Evolutionary conservation across 2,888 invertebrate genomes (phyloP), one percentile per base, ranked within the genome.

Genomic region (Drosophila robusta): DNA sequence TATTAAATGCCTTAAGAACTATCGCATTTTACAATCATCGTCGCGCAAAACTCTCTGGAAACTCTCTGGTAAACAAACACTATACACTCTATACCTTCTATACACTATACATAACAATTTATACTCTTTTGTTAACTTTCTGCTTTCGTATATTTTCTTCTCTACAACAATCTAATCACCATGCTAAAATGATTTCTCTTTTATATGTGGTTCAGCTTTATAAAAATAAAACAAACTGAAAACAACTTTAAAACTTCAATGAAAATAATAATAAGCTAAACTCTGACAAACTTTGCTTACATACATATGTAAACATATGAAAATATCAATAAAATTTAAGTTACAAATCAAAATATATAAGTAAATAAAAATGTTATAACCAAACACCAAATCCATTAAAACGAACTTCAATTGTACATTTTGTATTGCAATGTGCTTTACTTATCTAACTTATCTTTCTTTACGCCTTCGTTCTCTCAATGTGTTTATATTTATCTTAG

Each of bases 141-240:
- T 51, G 63, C 52, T 69, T 68, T 70, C 67, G 61, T 56, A 61
- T 79, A 49, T 58, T 67, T 72, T 78, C 65, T 70, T 66, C 75
- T 62, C 54, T 68, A 41, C 46, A 62, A 73, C 57, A 76, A 62
- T 77, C 68, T 71, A 78, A 90, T 91, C 92, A 91, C 92, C 92
- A 92, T 89, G 83, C 91, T 92, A 90, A 92, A 92, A 92, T 91
- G 91, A 91, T 92, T 92, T 92, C 92, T 92, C 86, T 90, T 91
- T 91, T 91, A 92, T 92, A 91, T 92, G 92, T 92, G 92, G 92
- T 91, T 91, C 91, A 92, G 92, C 92, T 92, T 92, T 92, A 90
- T 91, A 84, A 66, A 77, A 74, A 61, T 22, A 52, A 47, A 44
- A 34, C 38, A 75, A 72, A 80, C 78, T 74, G 67, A 74, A 81